These are phyloP conservation scores for Orthosia incerta DNA, from an alignment of 2,888 invertebrate genomes.

Conservation along the genomic window DNA sequence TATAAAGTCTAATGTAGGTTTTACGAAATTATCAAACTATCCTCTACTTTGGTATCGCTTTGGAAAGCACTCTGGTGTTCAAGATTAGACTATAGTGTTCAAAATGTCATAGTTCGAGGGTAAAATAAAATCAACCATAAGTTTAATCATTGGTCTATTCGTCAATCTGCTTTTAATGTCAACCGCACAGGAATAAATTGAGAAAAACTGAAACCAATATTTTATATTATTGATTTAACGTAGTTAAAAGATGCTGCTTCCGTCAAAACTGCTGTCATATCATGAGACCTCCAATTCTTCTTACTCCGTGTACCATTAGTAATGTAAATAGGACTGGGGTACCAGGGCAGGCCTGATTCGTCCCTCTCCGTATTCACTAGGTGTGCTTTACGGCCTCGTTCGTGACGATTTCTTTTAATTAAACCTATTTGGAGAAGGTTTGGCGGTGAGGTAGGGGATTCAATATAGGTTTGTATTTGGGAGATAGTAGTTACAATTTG, in stretches of 20 bases:
- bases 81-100: too few species aligned
- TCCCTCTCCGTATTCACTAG: constrained; percentile 25
- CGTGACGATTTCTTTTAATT: constrained; percentile 26
- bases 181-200: not conserved
- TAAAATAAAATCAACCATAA: too few species aligned
- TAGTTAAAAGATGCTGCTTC: too few species aligned
- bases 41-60: too few species aligned
- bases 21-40: too few species aligned
- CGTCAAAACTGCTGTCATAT: too few species aligned
- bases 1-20: too few species aligned
- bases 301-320: constrained; percentile 26
- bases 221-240: too few species aligned
- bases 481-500: not conserved
- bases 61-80: too few species aligned
- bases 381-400: constrained; percentile 11
- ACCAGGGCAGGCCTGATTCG: not conserved
- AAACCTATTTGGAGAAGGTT: constrained; percentile 10
- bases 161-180: not conserved
- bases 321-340: constrained; percentile 28
- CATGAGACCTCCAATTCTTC: constrained; percentile 1
- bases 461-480: not conserved
- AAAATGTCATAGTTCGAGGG: too few species aligned
- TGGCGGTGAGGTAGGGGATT: not conserved
- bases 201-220: too few species aligned
- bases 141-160: not conserved